A percentile compares a stretch with the other conserved stretches of the same genome.
phyloP scores from a whole-genome alignment of 37 sponge, comb jelly and placozoan genomes.

The Spongia lamella region DNA sequence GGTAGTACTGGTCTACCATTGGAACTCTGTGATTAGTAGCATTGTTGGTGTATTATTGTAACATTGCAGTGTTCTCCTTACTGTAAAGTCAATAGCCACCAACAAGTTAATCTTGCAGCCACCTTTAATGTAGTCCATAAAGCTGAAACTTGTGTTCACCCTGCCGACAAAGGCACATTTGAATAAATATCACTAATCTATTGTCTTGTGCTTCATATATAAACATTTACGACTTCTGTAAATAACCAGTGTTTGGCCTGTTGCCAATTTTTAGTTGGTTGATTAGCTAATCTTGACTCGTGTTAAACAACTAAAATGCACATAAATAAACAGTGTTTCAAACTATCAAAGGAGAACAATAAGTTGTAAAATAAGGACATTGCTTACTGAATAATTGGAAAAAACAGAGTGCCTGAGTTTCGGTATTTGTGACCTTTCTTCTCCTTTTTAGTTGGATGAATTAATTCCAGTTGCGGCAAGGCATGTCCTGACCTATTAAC shows the following conservation, averaged over 20 bases:
- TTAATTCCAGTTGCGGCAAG: slow-evolving; percentile 49
- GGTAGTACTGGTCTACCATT: slow-evolving; percentile 43
- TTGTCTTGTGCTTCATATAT: no score
- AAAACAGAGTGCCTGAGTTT: slow-evolving; percentile 74
- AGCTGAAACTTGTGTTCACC: slow-evolving; percentile 56
- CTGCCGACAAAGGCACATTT: slow-evolving; percentile 11
- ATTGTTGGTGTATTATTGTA: no score
- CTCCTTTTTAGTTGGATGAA: slow-evolving; percentile 61
- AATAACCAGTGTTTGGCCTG: no score
- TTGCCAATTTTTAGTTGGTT: no score
- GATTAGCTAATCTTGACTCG: no score
- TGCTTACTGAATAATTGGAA: slow-evolving; percentile 56
- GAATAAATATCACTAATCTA: no score
- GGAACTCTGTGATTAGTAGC: not conserved
- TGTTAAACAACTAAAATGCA: no score
- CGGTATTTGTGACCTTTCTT: slow-evolving; percentile 80
- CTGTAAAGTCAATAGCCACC: slow-evolving; percentile 84
- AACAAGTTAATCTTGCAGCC: slow-evolving; percentile 80
- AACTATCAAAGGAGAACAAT: no score
- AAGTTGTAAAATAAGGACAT: no score
- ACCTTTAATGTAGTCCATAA: slow-evolving; percentile 79
- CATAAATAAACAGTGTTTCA: no score
- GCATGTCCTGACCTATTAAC: slow-evolving; percentile 56
- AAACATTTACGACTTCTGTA: no score
- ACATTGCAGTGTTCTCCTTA: slow-evolving; percentile 35